Conservation (phyloP, 1,140 invertebrate genomes). For the Bilobella aurantiaca region DNA sequence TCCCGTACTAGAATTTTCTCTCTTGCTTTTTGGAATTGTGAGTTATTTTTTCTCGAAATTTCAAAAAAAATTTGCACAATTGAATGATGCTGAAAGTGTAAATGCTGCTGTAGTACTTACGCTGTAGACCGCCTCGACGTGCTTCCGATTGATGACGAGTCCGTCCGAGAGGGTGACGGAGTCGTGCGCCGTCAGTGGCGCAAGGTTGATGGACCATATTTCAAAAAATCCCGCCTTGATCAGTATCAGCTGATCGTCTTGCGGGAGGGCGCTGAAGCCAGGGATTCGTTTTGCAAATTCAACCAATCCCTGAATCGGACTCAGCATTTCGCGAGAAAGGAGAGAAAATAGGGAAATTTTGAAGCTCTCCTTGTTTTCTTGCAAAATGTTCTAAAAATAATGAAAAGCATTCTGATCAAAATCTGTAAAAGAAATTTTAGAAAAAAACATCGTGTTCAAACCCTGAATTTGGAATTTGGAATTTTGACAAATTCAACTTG, state of each 20-base stretch:
- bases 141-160: constrained; percentile 67
- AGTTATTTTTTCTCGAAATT: neutral
- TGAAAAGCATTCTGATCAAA: no score
- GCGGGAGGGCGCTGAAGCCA: constrained; percentile 69
- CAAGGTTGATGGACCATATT: constrained; percentile 81
- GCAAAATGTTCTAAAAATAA: constrained; percentile 35
- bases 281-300: constrained; percentile 88
- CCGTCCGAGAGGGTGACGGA: constrained; percentile 87
- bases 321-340: constrained; percentile 64
- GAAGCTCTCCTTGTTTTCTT: constrained; percentile 39
- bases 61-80: neutral
- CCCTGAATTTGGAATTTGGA: neutral
- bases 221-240: constrained; percentile 95
- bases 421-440: no score
- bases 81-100: no score
- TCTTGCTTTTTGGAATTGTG: no score
- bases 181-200: constrained; percentile 66
- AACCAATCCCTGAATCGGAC: constrained; percentile 79
- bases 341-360: constrained; percentile 38
- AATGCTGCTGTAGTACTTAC: constrained; percentile 46
- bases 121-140: constrained; percentile 86
- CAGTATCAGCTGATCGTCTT: constrained; percentile 86
- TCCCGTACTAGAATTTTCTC: no score
- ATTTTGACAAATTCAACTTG: neutral
- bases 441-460: no score